phyloP scores from a whole-genome alignment of 2,113 vertebrate genomes.

The Hippocampus comes region DNA sequence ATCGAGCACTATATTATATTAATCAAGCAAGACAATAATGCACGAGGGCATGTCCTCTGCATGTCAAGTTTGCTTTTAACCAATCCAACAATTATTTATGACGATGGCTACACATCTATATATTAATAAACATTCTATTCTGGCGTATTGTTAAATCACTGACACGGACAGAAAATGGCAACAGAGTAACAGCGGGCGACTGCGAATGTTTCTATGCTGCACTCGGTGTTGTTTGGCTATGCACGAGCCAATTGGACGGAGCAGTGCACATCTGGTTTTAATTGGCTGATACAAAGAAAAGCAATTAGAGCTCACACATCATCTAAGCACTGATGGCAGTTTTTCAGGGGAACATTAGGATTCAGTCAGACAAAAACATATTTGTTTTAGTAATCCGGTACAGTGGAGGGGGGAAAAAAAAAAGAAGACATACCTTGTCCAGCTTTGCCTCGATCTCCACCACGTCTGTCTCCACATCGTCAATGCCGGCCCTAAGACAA shows the following conservation, averaged over 20 bases:
- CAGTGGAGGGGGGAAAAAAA: not conserved
- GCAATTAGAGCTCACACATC: slow-evolving; percentile 1
- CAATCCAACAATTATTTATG: not conserved
- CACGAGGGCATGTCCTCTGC: not conserved
- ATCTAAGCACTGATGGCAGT: not conserved
- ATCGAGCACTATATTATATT: not conserved
- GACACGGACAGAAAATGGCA: not conserved
- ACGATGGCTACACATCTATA: not conserved
- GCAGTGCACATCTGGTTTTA: slow-evolving; percentile 9
- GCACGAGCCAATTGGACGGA: slow-evolving; percentile 19
- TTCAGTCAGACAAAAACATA: slow-evolving; percentile 1
- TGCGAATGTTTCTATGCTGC: not conserved
- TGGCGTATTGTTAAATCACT: not conserved
- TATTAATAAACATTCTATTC: not conserved
- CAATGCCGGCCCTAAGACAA: slow-evolving; percentile 84
- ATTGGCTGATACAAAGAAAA: not conserved
- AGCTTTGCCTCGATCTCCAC: slow-evolving; percentile 93
- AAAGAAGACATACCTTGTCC: slow-evolving; percentile 82
- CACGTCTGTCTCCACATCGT: slow-evolving; percentile 97
- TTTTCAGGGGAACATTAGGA: slow-evolving; percentile 15
- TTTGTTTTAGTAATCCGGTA: not conserved
- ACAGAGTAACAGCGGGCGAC: not conserved
- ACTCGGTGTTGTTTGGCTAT: slow-evolving; percentile 9
- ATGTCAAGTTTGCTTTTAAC: not conserved
- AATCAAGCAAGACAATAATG: slow-evolving; percentile 4